Base-by-base conservation (phyloP, 2,113 vertebrate species). In the Pionites leucogaster region DNA sequence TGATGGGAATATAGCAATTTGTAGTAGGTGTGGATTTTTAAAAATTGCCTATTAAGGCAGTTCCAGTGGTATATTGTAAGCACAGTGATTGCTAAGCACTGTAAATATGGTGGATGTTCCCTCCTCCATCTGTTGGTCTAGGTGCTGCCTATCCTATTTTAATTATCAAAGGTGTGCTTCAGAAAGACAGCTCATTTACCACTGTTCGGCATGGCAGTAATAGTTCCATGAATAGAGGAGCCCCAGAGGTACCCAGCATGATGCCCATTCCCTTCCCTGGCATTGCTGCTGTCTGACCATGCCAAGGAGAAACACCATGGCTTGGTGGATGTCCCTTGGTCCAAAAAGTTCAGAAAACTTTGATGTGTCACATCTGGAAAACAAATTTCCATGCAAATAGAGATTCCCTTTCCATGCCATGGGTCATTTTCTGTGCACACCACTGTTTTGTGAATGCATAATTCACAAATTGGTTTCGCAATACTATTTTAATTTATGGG, bases 321-420 rank as follows among this genome's bases (percentile, higher is more conserved):
- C 41, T 33, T 4, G 0, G 17, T 20, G 15, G 8, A 29, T 28
- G 28, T 39, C 33, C 44, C 37, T 60, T 39, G 37, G 37, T 24
- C 67, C 18, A 20, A 7, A 46, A 37, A 6, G 24, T 18, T 55
- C 35, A 7, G 10, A 55, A 74, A 88, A 27, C 24, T 13, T 33
- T 0, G 0, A 3, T 37, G 23, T 29, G 41, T 41, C 27, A 9
- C n/a, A 20, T 17, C 31, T 37, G 53, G 60, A 44, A 55, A 53
- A 18, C 3, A 1, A 28, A 77, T 77, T 42, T 65, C 37, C 27
- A 0, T 8, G 18, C 29, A 60, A 39, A 47, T 3, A 33, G 24
- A 33, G 49, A 16, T 41, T 27, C 15, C 23, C 39, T 18, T 7
- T 10, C 17, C 25, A 2, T 31, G 42, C 17, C 5, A 0, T 0